These are phyloP conservation scores for Bombyx mori DNA, from an alignment of 1,140 invertebrate species.

Conservation along the genomic window ASM3026992v2 NC_085110.1:8453501-8454000, in stretches of 20 bases:
- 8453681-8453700: conserved; percentile 97
- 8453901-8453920: too few relatives aligned
- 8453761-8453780: conserved; percentile 7
- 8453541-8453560: conserved; percentile 90
- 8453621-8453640: conserved; percentile 10
- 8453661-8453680: conserved; percentile 89
- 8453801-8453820: too few relatives aligned
- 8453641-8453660: conserved; percentile 89
- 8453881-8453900: too few relatives aligned
- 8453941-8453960: too few relatives aligned
- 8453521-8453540: conserved; percentile 90
- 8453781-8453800: too few relatives aligned
- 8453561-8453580: conserved; percentile 69
- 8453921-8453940: too few relatives aligned
- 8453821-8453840: too few relatives aligned
- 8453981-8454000: too few relatives aligned
- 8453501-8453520: conserved; percentile 89
- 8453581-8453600: conserved; percentile 1
- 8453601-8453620: not conserved
- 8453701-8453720: conserved; percentile 93
- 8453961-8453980: too few relatives aligned
- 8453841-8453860: too few relatives aligned
- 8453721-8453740: conserved; percentile 95
- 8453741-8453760: conserved; percentile 74
- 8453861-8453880: too few relatives aligned